Percentiles rank a stretch among this genome's conserved stretches.
Evolutionary conservation across 2,113 vertebrate genomes (phyloP).

Genomic region (Bujurquina vittata): DNA sequence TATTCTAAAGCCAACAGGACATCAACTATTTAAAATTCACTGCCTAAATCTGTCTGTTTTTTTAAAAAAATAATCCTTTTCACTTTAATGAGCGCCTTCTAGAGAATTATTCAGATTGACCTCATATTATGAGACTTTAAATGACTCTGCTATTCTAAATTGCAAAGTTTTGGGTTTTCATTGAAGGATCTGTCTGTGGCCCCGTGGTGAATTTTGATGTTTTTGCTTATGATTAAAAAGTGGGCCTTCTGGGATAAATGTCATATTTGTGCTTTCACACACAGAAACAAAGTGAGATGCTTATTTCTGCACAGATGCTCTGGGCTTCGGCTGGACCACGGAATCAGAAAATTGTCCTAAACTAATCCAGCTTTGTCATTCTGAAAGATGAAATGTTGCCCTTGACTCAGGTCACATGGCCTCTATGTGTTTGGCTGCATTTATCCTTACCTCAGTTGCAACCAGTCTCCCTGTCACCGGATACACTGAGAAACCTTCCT

Average conservation of each 20-base stretch:
- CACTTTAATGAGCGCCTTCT: neutral
- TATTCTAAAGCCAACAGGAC: neutral
- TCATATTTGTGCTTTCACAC: neutral
- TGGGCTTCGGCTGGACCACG: neutral
- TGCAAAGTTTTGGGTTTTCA: neutral
- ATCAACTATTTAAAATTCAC: neutral
- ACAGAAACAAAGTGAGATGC: neutral
- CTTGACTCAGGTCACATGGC: neutral
- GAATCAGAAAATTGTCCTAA: neutral
- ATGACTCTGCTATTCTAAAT: neutral
- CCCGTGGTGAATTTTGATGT: neutral
- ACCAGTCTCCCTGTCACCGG: neutral
- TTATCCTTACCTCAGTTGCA: neutral
- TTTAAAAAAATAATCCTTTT: no score
- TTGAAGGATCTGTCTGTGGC: neutral
- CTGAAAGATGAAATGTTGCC: neutral
- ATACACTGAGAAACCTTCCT: neutral
- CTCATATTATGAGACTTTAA: neutral
- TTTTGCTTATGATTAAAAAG: neutral
- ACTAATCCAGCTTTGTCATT: neutral
- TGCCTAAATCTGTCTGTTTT: neutral
- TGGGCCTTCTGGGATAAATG: neutral
- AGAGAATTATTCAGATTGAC: neutral
- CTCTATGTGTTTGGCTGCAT: neutral
- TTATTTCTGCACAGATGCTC: neutral